Base-by-base conservation (phyloP, 2,888 invertebrate genomes). In the Leptopterna dolabrata region DNA sequence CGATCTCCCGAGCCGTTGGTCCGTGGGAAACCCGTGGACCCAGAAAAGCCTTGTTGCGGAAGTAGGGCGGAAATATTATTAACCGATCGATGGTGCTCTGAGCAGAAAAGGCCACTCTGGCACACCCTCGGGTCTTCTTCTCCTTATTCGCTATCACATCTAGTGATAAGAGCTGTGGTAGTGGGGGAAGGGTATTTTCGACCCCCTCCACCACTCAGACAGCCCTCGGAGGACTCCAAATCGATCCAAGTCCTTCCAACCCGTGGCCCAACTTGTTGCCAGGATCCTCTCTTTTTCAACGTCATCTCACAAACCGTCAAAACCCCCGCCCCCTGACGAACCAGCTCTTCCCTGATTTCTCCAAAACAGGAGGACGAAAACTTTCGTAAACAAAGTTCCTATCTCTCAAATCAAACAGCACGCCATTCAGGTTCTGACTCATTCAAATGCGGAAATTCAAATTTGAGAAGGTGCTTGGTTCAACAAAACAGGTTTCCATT, bases 21-120 rank as follows among this genome's bases (percentile, higher is more conserved):
- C 63, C 63, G 63, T 51, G 51, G 51, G 16, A 63, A 27, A 63
- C 76, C n/a, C 43, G 36, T 36, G n/a, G 76, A 76, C 76, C 76
- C 76, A 30, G n/a, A 76, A 76, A 76, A 36, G 36, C 76, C 43
- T 76, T 70, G 43, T n/a, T 43, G 78, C 78, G 78, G 45, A 78
- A 78, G 45, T 78, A 43, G 78, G 78, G 78, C 78, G 78, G 78
- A 43, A 76, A 76, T 76, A 78, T 78, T 78, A 45, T 27, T 24
- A 78, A 78, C 24, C 78, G 78, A 78, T 78, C 41, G 43, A 36
- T 78, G 19, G 76, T 41, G 78, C 78, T 43, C 45, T 7, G 24
- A 78, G 78, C 45, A 45, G 43, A 78, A 27, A 78, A 45, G 36
- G 76, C 7, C 1, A 19, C 36, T 36, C 30, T 16, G 14, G 45